Percentiles rank a stretch among this genome's conserved stretches.
These are phyloP conservation scores for Leptinotarsa tumamoca DNA, from an alignment of 2,888 invertebrate genomes.

Conservation along the genomic window DNA sequence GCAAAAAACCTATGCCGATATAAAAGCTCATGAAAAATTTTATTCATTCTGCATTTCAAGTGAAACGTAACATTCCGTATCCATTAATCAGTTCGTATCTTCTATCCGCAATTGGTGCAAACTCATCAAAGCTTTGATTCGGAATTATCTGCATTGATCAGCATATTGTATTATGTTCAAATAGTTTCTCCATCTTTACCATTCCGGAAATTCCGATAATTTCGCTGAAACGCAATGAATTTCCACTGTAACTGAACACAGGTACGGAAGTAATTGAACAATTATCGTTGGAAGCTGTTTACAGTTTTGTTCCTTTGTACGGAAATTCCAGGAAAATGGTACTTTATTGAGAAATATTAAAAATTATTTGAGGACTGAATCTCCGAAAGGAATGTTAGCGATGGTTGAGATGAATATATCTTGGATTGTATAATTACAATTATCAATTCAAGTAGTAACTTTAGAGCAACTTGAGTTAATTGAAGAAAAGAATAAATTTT, in stretches of 20 bases:
- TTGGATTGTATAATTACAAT: no score
- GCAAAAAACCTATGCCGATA: no score
- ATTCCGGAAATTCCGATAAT: constrained; percentile 11
- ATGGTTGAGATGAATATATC: no score
- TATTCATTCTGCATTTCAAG: not conserved
- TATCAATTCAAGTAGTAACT: no score
- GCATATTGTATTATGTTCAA: constrained; percentile 30
- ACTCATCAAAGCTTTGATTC: constrained; percentile 40
- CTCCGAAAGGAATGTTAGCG: no score
- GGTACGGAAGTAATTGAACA: not conserved
- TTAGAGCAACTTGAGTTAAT: no score
- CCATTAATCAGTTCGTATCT: not conserved
- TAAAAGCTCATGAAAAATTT: not conserved
- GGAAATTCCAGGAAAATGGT: not conserved
- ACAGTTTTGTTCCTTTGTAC: not conserved
- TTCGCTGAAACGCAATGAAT: constrained; percentile 16
- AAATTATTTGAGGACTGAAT: no score
- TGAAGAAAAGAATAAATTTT: no score
- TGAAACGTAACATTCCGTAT: constrained; percentile 7
- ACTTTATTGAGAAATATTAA: no score
- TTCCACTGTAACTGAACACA: not conserved
- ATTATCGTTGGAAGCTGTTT: not conserved
- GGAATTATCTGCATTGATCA: constrained; percentile 30
- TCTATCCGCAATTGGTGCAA: constrained; percentile 32
- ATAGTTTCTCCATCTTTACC: constrained; percentile 21